Conservation (phyloP, 2,797 vertebrate genomes). For the Cryptoblepharus egeriae region DNA sequence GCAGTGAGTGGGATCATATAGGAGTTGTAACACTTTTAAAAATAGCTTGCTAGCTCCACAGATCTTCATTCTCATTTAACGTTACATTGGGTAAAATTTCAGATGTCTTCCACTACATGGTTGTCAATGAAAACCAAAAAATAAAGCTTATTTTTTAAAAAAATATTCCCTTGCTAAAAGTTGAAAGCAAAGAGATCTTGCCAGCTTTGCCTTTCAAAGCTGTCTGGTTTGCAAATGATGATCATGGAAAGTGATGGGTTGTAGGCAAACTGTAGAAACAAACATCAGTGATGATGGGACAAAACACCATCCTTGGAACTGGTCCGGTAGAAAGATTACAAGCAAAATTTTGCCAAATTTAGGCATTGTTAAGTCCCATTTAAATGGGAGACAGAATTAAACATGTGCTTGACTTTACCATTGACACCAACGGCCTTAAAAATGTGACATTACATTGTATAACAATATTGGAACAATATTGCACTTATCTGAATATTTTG, state of each 20-base stretch:
- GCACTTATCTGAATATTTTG: too few relatives aligned
- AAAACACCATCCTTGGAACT: not conserved
- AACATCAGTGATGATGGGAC: not conserved
- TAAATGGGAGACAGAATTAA: not conserved
- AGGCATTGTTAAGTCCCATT: not conserved
- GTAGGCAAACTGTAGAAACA: too few relatives aligned
- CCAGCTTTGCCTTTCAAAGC: not conserved
- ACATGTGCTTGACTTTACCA: not conserved
- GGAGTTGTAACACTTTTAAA: not conserved
- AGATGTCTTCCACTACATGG: not conserved
- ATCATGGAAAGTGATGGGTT: not conserved
- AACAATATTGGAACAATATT: too few relatives aligned
- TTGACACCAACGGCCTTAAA: not conserved
- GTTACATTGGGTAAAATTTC: not conserved
- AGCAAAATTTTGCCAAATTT: not conserved
- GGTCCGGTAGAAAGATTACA: not conserved
- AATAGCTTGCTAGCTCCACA: slow-evolving; percentile 15
- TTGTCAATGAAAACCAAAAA: not conserved
- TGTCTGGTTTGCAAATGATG: not conserved
- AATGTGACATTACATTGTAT: not conserved
- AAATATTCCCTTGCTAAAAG: not conserved
- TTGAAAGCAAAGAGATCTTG: not conserved
- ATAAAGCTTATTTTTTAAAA: not conserved
- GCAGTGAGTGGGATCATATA: not conserved
- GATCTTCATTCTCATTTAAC: not conserved